A percentile compares a stretch with the other conserved stretches of the same genome.
phyloP scores from a whole-genome alignment of 2,797 vertebrate species.

The Limnodromus scolopaceus region DNA sequence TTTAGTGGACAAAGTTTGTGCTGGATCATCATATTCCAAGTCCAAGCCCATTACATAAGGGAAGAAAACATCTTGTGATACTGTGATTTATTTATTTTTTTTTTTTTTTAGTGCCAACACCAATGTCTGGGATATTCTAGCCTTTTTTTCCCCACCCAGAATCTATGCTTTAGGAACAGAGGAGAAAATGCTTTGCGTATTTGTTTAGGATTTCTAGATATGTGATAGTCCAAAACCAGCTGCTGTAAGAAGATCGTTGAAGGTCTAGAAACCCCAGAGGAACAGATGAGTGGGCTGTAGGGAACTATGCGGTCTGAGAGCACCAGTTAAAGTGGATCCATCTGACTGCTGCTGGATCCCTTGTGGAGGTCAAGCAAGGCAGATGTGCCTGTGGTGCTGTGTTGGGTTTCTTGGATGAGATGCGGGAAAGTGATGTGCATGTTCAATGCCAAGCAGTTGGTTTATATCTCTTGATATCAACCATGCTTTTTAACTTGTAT shows the following conservation, averaged over 20 bases:
- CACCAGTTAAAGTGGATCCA: background rate
- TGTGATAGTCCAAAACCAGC: background rate
- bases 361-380: background rate
- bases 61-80: background rate
- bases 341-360: background rate
- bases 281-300: background rate
- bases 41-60: background rate
- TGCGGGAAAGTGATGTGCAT: rapidly evolving
- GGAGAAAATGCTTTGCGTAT: background rate
- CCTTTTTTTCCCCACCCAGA: background rate
- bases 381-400: background rate
- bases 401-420: background rate
- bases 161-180: background rate
- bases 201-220: background rate
- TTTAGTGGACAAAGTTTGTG: background rate
- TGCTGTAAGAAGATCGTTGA: background rate
- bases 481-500: background rate
- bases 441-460: background rate
- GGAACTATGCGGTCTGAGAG: background rate
- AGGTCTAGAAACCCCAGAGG: background rate
- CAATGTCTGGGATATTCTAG: background rate
- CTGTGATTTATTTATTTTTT: too few species aligned
- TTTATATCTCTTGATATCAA: background rate
- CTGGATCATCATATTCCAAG: background rate
- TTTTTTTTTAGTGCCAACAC: background rate